A percentile compares a stretch with the other conserved stretches of the same genome.
Conservation (phyloP, 2,113 vertebrate species). For the Hippopotamus amphibius region DNA sequence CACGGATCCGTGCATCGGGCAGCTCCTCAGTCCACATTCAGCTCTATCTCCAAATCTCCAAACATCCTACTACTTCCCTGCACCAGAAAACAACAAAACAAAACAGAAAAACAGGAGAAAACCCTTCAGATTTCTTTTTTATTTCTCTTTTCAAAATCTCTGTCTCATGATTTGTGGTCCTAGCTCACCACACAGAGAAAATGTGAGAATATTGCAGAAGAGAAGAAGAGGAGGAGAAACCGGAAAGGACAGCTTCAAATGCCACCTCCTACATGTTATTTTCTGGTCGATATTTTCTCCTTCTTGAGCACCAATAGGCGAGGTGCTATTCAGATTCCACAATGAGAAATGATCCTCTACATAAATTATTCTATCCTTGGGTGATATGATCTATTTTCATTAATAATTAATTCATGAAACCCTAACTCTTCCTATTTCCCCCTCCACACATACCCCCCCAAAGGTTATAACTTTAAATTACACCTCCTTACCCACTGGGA, state of each 20-base stretch:
- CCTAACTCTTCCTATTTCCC: neutral
- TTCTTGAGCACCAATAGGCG: neutral
- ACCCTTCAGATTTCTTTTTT: neutral
- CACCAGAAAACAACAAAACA: no score
- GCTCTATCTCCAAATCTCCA: neutral
- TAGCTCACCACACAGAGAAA: neutral
- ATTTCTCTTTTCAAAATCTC: neutral
- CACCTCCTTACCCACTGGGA: neutral
- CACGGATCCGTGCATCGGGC: neutral
- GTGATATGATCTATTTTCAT: neutral
- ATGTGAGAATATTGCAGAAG: neutral
- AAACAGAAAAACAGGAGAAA: neutral
- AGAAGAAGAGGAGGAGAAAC: neutral
- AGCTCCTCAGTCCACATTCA: neutral
- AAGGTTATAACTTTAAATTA: slow-evolving; percentile 13
- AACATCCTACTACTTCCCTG: neutral
- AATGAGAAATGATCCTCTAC: neutral
- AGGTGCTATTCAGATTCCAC: neutral
- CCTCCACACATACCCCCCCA: no score
- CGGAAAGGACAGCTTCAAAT: neutral
- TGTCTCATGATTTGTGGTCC: neutral
- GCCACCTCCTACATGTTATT: neutral
- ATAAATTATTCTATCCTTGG: neutral
- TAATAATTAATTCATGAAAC: neutral
- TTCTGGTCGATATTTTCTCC: neutral